phyloP scores from a whole-genome alignment of 2,797 vertebrate species.

The Malacoraja senta region DNA sequence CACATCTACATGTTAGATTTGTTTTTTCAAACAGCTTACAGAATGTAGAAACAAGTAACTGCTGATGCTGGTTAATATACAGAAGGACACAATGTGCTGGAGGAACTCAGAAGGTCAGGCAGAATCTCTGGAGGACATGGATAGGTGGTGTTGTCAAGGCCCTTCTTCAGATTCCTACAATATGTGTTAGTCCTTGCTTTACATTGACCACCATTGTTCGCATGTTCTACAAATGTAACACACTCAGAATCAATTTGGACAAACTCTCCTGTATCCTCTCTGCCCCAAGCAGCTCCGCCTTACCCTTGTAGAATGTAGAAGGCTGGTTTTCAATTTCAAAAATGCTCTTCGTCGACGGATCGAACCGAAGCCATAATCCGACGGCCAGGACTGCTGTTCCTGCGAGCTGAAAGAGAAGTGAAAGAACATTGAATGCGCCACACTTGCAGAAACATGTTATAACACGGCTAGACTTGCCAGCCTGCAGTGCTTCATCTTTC shows the following conservation, averaged over 20 bases:
- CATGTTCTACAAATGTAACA: no score
- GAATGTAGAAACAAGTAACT: no score
- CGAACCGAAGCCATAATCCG: constrained; percentile 88
- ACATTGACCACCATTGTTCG: neutral
- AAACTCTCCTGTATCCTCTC: neutral
- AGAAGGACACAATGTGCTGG: no score
- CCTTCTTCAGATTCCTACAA: no score
- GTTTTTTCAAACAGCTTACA: no score
- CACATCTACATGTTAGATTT: neutral
- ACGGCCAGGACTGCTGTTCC: constrained; percentile 83
- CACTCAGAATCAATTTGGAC: neutral
- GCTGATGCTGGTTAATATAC: no score
- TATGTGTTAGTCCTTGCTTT: neutral
- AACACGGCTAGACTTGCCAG: neutral
- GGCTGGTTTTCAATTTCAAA: constrained; percentile 69
- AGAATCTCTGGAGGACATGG: no score
- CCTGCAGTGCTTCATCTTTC: neutral
- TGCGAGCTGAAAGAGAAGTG: constrained; percentile 66
- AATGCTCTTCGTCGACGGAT: constrained; percentile 77
- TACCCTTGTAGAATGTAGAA: constrained; percentile 80
- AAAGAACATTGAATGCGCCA: neutral
- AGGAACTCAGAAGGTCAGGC: no score
- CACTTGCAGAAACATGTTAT: neutral
- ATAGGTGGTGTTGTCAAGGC: no score
- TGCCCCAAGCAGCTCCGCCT: constrained; percentile 38